Evolutionary conservation across 1,140 invertebrate species (phyloP), one percentile per base, ranked within the genome.

Genomic region (Cydia pomonella): DNA sequence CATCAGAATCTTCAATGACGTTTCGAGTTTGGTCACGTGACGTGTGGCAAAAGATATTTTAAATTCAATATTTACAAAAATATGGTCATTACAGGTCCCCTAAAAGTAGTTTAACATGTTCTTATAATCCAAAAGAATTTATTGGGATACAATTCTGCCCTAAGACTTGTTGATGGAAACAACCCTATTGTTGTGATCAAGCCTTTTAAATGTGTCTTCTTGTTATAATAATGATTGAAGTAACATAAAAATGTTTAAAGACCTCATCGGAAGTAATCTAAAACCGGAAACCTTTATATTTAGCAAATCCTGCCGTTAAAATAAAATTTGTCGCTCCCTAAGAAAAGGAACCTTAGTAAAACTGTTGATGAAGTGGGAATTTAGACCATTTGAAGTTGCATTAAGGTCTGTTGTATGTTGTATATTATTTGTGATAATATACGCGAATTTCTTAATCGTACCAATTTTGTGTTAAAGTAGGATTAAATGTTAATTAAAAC

Each of bases 401-500:
- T 16, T 16, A 50, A 18, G 16, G 13, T 50, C 47, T 6, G 2
- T 50, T 50, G n/a, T n/a, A n/a, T n/a, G n/a, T n/a, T n/a, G n/a
- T n/a, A n/a, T n/a, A n/a, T n/a, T n/a, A n/a, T n/a, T n/a, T n/a
- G n/a, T n/a, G n/a, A n/a, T n/a, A n/a, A 50, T 16, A 6, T 50
- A 16, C 47, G 16, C n/a, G 33, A 66, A 66, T 66, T 13, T 29
- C 63, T 66, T 66, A 25, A 66, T 66, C 13, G 27, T 12, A 33
- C 63, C 63, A 29, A n/a, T 66, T 66, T 66, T 12, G 63, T 4
- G 25, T 66, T 27, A 66, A 66, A 66, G 12, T 29, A 3, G 63
- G 63, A 66, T 66, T 66, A 66, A 66, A 66, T 29, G 63, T 66
- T 66, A 66, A 66, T 66, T 66, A 66, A 66, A 66, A 33, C 27